Evolutionary conservation across 2,797 vertebrate genomes (phyloP).

Genomic region (Eupleurogrammus muticus): DNA sequence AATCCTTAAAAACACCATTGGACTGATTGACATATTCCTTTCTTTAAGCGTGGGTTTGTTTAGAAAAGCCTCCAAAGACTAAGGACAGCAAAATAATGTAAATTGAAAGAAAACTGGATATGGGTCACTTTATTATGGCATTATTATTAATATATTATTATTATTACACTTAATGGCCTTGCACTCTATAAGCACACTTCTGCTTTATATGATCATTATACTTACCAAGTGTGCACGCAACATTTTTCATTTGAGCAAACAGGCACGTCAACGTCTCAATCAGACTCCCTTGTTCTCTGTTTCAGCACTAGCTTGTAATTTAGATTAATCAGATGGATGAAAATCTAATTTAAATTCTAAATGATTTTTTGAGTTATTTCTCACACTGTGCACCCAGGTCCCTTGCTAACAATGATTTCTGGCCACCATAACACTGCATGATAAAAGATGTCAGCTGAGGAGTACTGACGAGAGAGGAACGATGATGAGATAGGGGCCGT

Average conservation of each 20-base stretch:
- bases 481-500: slow-evolving; percentile 97
- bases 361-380: not conserved
- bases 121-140: no score
- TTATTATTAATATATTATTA: no score
- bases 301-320: not conserved
- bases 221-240: not conserved
- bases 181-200: no score
- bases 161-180: no score
- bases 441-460: not conserved
- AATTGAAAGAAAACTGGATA: no score
- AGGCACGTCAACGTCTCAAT: not conserved
- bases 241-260: slow-evolving; percentile 9
- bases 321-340: not conserved
- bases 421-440: not conserved
- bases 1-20: no score
- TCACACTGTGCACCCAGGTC: not conserved
- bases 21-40: no score
- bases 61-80: no score
- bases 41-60: no score
- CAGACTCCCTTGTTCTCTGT: not conserved
- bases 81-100: no score
- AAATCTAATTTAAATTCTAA: slow-evolving; percentile 9
- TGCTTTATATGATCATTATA: no score
- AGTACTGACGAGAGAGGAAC: slow-evolving; percentile 96
- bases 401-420: not conserved